These are phyloP conservation scores for Sipha flava DNA, from an alignment of 1,140 invertebrate species.

Conservation along the genomic window DNA sequence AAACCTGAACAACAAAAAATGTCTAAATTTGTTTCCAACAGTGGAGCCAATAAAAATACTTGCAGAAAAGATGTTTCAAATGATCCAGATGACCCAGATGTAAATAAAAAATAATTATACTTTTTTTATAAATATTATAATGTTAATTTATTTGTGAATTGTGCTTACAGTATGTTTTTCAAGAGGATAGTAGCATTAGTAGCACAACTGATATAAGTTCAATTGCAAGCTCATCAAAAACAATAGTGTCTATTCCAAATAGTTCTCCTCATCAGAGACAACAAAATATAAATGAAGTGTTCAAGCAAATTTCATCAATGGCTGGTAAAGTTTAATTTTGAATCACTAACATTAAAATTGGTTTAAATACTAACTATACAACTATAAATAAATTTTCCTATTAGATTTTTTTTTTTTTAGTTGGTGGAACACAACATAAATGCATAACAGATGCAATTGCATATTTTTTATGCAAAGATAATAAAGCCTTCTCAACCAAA, in stretches of 20 bases:
- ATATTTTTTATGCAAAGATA: conserved; percentile 4
- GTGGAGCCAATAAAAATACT: neutral
- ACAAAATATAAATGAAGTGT: neutral
- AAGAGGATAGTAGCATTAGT: neutral
- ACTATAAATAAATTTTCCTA: neutral
- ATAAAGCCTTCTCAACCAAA: neutral
- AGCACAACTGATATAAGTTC: neutral
- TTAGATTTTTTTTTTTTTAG: neutral
- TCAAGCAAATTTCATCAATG: neutral
- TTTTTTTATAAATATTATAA: neutral
- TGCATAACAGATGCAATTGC: neutral
- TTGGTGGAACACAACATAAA: neutral
- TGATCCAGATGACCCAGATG: conserved; percentile 14
- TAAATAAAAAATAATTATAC: neutral
- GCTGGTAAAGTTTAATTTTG: conserved; percentile 3
- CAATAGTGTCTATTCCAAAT: neutral
- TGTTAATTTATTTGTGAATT: neutral
- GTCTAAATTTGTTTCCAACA: neutral
- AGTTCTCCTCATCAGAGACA: neutral
- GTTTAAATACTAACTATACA: neutral
- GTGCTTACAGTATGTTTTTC: neutral
- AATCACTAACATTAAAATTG: neutral
- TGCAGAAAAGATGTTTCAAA: neutral
- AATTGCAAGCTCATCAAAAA: neutral
- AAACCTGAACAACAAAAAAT: neutral